phyloP scores from a whole-genome alignment of 2,113 vertebrate genomes.

The Ochotona curzoniae region DNA sequence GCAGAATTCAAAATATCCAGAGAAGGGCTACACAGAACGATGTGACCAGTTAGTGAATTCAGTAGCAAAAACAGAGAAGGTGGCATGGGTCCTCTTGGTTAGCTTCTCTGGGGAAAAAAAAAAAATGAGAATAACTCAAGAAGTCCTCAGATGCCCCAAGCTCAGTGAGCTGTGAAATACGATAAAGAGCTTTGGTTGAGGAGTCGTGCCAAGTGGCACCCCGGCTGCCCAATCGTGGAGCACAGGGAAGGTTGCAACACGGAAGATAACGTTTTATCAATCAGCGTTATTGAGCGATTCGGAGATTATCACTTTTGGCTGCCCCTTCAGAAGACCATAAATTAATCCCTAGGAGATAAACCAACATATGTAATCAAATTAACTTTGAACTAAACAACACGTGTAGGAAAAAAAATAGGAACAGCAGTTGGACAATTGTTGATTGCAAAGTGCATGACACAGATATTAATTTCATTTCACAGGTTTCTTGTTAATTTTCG shows the following conservation, averaged over 20 bases:
- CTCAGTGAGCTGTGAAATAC: constrained; percentile 19
- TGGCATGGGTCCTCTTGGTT: not conserved
- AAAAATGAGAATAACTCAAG: constrained; percentile 33
- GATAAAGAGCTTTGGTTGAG: not conserved
- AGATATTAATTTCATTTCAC: not conserved
- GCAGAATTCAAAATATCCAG: not conserved
- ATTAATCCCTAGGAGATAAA: not conserved
- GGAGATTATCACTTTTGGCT: not conserved
- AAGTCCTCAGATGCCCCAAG: not conserved
- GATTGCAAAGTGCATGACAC: not conserved
- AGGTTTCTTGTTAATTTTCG: not conserved
- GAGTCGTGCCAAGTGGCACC: not conserved
- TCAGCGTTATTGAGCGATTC: constrained; percentile 2
- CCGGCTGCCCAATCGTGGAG: not conserved
- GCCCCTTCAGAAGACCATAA: not conserved
- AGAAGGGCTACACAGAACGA: not conserved
- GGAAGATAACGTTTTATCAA: constrained; percentile 1
- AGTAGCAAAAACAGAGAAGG: constrained; percentile 15
- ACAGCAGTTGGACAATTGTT: not conserved
- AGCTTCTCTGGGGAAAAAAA: constrained; percentile 42
- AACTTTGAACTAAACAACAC: constrained; percentile 17
- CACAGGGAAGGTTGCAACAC: not conserved
- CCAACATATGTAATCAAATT: not conserved
- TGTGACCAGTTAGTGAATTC: not conserved
- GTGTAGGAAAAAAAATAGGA: constrained; percentile 12